Evolutionary conservation across 2,797 vertebrate species (phyloP).

Genomic region (Percopsis omiscomaycus): DNA sequence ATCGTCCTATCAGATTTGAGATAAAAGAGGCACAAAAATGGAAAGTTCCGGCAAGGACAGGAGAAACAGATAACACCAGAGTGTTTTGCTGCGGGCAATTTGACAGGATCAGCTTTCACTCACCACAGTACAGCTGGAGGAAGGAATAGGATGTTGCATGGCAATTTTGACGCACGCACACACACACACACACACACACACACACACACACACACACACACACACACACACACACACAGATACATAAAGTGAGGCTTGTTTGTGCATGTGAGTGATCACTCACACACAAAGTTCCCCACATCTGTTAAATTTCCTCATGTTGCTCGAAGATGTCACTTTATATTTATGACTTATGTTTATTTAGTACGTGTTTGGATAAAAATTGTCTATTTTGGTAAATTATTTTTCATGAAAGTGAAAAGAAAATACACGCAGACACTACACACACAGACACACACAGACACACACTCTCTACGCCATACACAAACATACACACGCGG

Average conservation of each 20-base stretch:
- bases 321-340: slow-evolving; percentile 20
- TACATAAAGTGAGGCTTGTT: background rate
- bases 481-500: slow-evolving; percentile 4
- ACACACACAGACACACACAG: background rate
- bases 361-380: background rate
- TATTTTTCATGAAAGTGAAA: background rate
- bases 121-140: slow-evolving; percentile 21
- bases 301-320: slow-evolving; percentile 1
- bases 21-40: slow-evolving; percentile 1
- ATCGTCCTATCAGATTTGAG: slow-evolving; percentile 21
- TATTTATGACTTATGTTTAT: slow-evolving; percentile 19
- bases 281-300: background rate
- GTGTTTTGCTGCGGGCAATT: slow-evolving; percentile 59
- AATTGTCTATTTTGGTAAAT: slow-evolving; percentile 6
- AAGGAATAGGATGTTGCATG: slow-evolving; percentile 29
- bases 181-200: slow-evolving; percentile 1
- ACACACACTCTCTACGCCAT: background rate
- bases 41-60: slow-evolving; percentile 37
- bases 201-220: background rate
- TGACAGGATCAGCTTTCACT: slow-evolving; percentile 53
- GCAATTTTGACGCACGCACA: slow-evolving; percentile 30
- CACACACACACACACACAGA: background rate
- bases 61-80: slow-evolving; percentile 60
- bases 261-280: background rate
- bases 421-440: background rate